A percentile compares a stretch with the other conserved stretches of the same genome.
Conservation (phyloP, 1,140 invertebrate species). For the Harlomillsia oculata region DNA sequence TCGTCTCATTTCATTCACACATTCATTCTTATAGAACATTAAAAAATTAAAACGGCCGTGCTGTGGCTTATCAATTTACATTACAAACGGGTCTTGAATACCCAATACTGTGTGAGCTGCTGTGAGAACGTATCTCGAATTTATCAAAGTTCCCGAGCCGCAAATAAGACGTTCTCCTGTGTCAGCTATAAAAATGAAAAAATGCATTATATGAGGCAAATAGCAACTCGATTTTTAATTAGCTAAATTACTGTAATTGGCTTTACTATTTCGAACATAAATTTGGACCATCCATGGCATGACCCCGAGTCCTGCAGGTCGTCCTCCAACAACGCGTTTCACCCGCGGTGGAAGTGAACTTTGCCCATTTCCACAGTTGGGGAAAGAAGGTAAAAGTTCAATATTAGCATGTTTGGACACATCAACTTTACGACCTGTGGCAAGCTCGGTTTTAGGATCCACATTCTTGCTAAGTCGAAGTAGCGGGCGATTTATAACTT, state of each 20-base stretch:
- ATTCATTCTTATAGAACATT: too few relatives aligned
- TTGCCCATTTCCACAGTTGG: not conserved
- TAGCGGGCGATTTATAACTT: too few relatives aligned
- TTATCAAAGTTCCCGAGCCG: too few relatives aligned
- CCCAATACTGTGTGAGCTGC: too few relatives aligned
- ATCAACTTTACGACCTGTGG: not conserved
- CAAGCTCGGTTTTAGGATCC: not conserved
- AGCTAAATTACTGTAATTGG: too few relatives aligned
- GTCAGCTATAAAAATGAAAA: too few relatives aligned
- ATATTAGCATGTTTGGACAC: not conserved
- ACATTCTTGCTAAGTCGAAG: not conserved
- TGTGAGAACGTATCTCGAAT: slow-evolving; percentile 8
- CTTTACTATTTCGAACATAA: not conserved
- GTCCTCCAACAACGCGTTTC: not conserved
- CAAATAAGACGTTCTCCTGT: too few relatives aligned
- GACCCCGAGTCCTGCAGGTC: not conserved
- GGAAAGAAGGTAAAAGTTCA: not conserved
- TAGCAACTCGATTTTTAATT: too few relatives aligned
- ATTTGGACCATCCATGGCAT: slow-evolving; percentile 17
- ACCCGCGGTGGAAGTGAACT: not conserved
- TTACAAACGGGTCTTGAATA: too few relatives aligned
- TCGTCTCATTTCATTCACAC: slow-evolving; percentile 2
- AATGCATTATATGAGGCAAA: too few relatives aligned
- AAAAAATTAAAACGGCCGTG: too few relatives aligned
- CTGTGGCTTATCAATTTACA: too few relatives aligned